Base-by-base conservation (phyloP, 2,797 vertebrate genomes). In the Nyctibius grandis region DNA sequence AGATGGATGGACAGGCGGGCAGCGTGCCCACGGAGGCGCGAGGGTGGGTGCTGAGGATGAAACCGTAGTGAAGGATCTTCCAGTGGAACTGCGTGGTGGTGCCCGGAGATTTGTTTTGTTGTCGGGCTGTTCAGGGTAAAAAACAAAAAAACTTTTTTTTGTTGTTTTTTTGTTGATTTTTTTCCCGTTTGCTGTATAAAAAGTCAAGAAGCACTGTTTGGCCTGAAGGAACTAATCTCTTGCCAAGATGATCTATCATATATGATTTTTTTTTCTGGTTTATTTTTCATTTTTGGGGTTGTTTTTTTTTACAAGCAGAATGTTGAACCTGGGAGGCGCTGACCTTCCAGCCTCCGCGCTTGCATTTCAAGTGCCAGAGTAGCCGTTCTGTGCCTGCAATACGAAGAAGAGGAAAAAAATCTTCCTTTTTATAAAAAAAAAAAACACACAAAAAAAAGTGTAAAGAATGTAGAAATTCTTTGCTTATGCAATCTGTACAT, bases 381-480 rank as follows among this genome's bases (percentile, higher is more conserved):
- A 88, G 98, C 98, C 98, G 94, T 98, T 98, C 98, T 98, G 98
- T 98, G 98, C 98, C 98, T 99, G 98, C 95, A 97, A 97, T 97
- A 97, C 59, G 40, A 96, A 96, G 72, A 94, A 89, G 54, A 94
- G 63, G 42, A 34, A 85, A 85, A 65, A 44, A 57, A 73, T 47
- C 64, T 89, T 85, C 64, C 31, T 75, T 88, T 63, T 77, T 29
- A 54, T 45, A 2, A 4, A 36, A n/a, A 13, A 48, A 31, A 60
- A 56, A 44, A 76, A 23, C 14, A 57, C 33, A 57, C 15, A 56
- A 65, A 75, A 79, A 78, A 29, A 48, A 19, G 42, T 91, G 82
- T 96, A 87, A 96, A 96, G 96, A 97, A 97, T 97, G 94, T 97
- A 96, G 95, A 94, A 96, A 92, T 94, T 94, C 87, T 96, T 96